Base-by-base conservation (phyloP, 2,888 invertebrate species). In the Amiota minor region DNA sequence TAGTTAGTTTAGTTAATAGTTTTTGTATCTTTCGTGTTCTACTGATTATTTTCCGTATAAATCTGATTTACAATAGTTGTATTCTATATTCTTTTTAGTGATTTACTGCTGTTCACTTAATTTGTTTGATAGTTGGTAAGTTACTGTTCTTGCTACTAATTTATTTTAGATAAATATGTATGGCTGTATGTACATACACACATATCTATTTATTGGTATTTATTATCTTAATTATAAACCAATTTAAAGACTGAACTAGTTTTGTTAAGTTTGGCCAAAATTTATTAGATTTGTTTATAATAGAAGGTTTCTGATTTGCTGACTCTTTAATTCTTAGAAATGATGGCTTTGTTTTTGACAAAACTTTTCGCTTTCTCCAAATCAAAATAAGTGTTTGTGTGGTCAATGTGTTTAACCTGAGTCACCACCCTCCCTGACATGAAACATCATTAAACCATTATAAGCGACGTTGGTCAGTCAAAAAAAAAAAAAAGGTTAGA, bases 31-130 rank as follows among this genome's bases (percentile, higher is more conserved):
- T n/a, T 59, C 18, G 18, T 65, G 16, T 46, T 9, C 83, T 83
- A 83, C 85, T 83, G 83, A 83, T 84, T 4, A 35, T 35, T 85
- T 83, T 85, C 84, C 86, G 85, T 84, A 83, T 81, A 84, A 83
- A 83, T 84, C 84, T 81, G 78, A 35, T 50, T 12, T 9, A n/a
- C 53, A 53, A 53, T 49, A 12, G 11, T 20, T 67, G 83, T 82
- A 45, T 50, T 35, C 11, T 18, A 20, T n/a, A 35, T 35, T 86
- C 81, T 82, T 77, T 76, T 76, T 76, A 74, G 71, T 83, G 83
- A 83, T 83, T 83, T 83, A 83, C 85, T 80, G 77, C 76, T 76
- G 84, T 84, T 77, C 80, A 85, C 83, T 83, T 85, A 85, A 83
- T 85, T 83, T 83, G 83, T 85, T 76, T 80, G 84, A 83, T 53